Conservation (phyloP, 2,113 vertebrate species). For the Stercorarius parasiticus region DNA sequence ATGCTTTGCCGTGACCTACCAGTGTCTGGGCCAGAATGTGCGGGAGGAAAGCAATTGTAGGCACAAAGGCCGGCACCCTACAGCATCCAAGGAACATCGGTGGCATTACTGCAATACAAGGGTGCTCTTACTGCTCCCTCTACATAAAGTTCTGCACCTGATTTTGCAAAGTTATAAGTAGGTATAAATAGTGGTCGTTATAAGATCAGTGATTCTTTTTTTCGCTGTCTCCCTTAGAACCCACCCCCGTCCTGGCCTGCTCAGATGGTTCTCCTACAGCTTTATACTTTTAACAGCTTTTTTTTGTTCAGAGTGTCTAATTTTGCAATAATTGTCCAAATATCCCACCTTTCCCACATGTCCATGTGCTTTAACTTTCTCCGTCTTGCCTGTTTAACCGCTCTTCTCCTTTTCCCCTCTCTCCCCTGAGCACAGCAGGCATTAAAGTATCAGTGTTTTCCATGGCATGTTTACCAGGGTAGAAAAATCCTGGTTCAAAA, state of each 20-base stretch:
- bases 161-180: not conserved
- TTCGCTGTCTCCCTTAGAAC: not conserved
- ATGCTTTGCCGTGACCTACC: not conserved
- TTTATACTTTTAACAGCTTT: not conserved
- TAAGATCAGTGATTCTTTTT: not conserved
- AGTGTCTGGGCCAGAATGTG: not conserved
- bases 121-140: not conserved
- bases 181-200: not conserved
- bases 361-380: not conserved
- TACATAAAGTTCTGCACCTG: not conserved
- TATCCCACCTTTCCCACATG: not conserved
- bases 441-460: not conserved
- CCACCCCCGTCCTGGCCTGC: not conserved
- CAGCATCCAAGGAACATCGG: rapidly evolving
- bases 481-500: not conserved
- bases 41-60: not conserved
- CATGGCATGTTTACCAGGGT: not conserved
- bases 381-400: not conserved
- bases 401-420: not conserved
- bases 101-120: not conserved
- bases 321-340: not conserved
- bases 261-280: not conserved
- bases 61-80: not conserved
- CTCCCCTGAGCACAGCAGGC: not conserved
- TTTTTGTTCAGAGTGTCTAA: not conserved